Evolutionary conservation across 1,140 invertebrate genomes (phyloP), one percentile per base, ranked within the genome.

Genomic region (Drosophila varians): DNA sequence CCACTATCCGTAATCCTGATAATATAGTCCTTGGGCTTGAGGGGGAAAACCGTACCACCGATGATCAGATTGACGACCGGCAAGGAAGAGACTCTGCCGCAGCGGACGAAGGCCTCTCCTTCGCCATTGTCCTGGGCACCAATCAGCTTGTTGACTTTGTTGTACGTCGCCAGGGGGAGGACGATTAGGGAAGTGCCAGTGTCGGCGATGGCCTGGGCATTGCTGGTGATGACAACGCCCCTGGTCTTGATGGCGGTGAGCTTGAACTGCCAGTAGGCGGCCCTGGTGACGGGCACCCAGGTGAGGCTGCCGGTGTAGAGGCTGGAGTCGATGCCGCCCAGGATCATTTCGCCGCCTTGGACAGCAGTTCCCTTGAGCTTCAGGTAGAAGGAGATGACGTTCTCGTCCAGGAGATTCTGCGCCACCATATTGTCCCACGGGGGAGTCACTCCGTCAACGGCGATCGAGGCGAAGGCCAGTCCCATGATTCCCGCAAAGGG

Each of bases 401-500:
- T 94, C 55, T 94, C 77, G 1, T 92, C 82, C 2, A 99, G 93
- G 3, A 97, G 91, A 5, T 94, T 93, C 92, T 99, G 98, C 9
- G 94, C 92, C 8, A 98, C 92, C 96, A 99, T 98, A 83, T 96
- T 97, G 91, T 99, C 95, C 91, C 99, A 99, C 4, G 98, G 96
- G 1, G 98, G 97, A 9, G 92, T 92, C 12, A 99, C 97, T 54
- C 94, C 93, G 92, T 99, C 96, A 69, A 96, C 97, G 40, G 97
- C 93, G 89, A 99, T 98, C 16, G 93, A 93, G 53, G 94, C 92
- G 91, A 97, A 99, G 2, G 93, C 97, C 94, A 99, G 95, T 61
- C 98, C 98, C 19, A 99, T 92, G 82, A 99, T 99, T 56, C 99
- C 99, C 92, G 99, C 99, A 92, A 99, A 99, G 90, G 97, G 97